A percentile compares a stretch with the other conserved stretches of the same genome.
phyloP scores from a whole-genome alignment of 2,888 invertebrate species.

The Chironomus riparius region DNA sequence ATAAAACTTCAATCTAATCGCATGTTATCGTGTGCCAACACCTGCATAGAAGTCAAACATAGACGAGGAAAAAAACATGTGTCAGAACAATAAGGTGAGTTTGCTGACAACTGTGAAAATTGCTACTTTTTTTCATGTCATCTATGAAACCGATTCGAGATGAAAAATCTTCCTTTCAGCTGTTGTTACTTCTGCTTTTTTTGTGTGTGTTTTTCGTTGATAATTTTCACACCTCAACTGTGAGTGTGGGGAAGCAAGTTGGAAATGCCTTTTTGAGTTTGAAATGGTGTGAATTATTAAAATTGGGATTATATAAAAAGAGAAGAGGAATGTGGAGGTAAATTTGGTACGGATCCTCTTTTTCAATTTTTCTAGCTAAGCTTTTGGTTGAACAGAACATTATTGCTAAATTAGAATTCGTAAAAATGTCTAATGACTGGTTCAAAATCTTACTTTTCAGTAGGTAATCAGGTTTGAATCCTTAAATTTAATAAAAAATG shows the following conservation, averaged over 20 bases:
- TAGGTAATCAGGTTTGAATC: too few species aligned
- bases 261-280: neutral
- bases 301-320: too few species aligned
- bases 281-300: too few species aligned
- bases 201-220: neutral
- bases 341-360: too few species aligned
- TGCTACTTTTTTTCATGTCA: neutral
- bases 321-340: too few species aligned
- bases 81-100: slow-evolving; percentile 15
- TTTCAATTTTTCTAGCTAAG: too few species aligned
- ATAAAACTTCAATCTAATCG: neutral
- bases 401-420: too few species aligned
- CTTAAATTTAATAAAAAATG: too few species aligned
- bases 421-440: too few species aligned
- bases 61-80: slow-evolving; percentile 5
- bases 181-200: slow-evolving; percentile 2
- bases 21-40: slow-evolving; percentile 8
- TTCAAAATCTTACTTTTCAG: too few species aligned
- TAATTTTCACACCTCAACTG: slow-evolving; percentile 11
- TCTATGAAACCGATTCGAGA: neutral
- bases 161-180: neutral
- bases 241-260: too few species aligned
- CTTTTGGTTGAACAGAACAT: too few species aligned
- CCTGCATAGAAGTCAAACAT: slow-evolving; percentile 1
- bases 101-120: slow-evolving; percentile 22